These are phyloP conservation scores for Toxostoma redivivum DNA, from an alignment of 2,113 vertebrate genomes.

Conservation along the genomic window DNA sequence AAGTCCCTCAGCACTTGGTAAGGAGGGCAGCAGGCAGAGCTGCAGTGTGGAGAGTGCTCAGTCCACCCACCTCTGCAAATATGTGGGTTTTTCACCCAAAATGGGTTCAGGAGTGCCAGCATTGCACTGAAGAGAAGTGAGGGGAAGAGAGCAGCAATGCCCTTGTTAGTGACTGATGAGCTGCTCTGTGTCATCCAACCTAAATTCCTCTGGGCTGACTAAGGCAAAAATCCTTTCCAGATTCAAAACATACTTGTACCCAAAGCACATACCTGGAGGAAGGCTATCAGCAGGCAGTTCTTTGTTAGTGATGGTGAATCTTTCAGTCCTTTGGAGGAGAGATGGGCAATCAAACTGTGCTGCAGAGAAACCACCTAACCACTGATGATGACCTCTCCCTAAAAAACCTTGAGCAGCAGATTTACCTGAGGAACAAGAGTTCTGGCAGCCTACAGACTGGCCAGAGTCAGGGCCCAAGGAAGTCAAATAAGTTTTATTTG, in stretches of 20 bases:
- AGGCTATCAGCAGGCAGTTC: not conserved
- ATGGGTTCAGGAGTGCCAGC: not conserved
- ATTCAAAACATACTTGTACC: not conserved
- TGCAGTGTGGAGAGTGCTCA: rapidly evolving
- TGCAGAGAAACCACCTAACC: not conserved
- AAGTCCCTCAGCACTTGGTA: not conserved
- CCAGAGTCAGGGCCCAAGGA: not conserved
- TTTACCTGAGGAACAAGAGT: not conserved
- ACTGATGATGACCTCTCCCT: not conserved
- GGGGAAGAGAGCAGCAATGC: not conserved
- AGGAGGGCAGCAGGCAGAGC: not conserved
- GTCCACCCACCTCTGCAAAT: not conserved
- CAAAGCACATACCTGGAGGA: not conserved
- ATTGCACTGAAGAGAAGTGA: not conserved
- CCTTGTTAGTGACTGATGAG: not conserved
- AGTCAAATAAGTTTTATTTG: not conserved
- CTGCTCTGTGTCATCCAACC: not conserved
- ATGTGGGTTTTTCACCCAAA: not conserved
- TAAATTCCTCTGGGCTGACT: not conserved
- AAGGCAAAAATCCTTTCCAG: not conserved
- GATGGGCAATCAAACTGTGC: not conserved
- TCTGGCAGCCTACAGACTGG: not conserved
- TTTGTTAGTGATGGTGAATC: not conserved
- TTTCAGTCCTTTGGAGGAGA: not conserved
- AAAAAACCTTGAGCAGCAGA: not conserved